Evolutionary conservation across 1,140 invertebrate genomes (phyloP).

Genomic region (Euura saliciscinereae): DNA sequence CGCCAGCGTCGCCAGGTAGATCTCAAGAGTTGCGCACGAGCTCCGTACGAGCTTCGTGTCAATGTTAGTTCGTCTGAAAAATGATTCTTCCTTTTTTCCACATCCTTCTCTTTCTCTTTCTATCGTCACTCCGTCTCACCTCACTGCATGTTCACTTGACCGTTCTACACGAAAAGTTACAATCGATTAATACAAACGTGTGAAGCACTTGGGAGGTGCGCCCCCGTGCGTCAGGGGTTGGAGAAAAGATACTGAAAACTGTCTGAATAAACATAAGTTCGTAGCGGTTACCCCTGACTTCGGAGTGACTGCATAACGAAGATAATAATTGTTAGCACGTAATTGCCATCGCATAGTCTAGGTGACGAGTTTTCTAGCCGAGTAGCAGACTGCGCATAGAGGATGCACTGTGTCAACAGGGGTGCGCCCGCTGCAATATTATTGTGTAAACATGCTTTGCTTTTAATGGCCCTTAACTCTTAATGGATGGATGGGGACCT

Average conservation of each 20-base stretch:
- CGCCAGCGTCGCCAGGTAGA: constrained; percentile 1
- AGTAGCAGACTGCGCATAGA: background rate
- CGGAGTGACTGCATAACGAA: background rate
- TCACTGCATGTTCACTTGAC: background rate
- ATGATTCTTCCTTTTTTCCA: background rate
- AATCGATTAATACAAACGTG: no score
- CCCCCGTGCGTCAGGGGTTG: background rate
- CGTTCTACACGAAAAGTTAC: no score
- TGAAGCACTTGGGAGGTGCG: no score
- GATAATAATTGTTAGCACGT: constrained; percentile 8
- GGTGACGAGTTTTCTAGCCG: constrained; percentile 8
- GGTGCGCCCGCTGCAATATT: constrained; percentile 11
- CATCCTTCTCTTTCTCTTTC: background rate
- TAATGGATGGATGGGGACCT: constrained; percentile 11
- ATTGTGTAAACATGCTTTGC: constrained; percentile 15
- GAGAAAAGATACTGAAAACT: background rate
- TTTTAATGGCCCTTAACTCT: constrained; percentile 15
- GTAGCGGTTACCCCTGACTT: background rate
- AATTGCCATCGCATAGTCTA: background rate
- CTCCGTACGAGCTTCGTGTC: background rate
- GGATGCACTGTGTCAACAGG: constrained; percentile 11
- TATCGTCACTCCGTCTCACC: background rate
- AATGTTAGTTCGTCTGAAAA: background rate
- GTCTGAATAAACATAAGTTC: background rate
- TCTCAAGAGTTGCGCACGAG: constrained; percentile 3